Evolutionary conservation across 2,113 vertebrate genomes (phyloP), one percentile per base, ranked within the genome.

Genomic region (Eptesicus fuscus): DNA sequence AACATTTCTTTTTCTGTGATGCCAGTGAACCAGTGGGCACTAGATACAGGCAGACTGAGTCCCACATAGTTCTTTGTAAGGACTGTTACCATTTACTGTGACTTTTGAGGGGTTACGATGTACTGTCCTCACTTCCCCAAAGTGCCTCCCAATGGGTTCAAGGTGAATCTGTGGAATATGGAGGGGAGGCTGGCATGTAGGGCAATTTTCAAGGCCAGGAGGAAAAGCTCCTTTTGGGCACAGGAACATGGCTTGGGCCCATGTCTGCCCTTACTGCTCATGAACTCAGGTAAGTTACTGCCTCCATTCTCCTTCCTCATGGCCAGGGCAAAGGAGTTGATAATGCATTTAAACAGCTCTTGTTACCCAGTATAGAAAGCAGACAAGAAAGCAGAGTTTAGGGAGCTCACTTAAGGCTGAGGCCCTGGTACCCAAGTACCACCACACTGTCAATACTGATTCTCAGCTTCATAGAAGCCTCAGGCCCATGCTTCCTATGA

Each of bases 401-500:
- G 78, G 20, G 51, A 35, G 14, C 49, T 83, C 63, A 17, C 22
- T 92, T 17, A 30, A 40, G 65, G 53, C 40, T 0, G 0, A 87
- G 23, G 20, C 59, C 44, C 16, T 74, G 9, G 8, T 1, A 17
- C 35, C n/a, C 44, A 35, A 1, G 11, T 18, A 20, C 23, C 5
- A 20, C n/a, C 8, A 23, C 11, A 20, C n/a, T 32, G 5, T 71
- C 8, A 11, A 70, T 14, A 49, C 67, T 4, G 2, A 7, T 17
- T 17, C 63, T 51, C 20, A 18, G 28, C 17, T 13, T 30, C 70
- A 67, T 2, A 8, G 16, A 37, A 20, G 11, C 61, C 47, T 30
- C 35, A 22, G 23, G 69, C 40, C 25, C 25, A 5, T 0, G 2
- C 22, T 61, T 51, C 8, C 6, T 18, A 25, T 2, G 25, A 32